Conservation (phyloP, 2,113 vertebrate genomes). For the Pseudonaja textilis region DNA sequence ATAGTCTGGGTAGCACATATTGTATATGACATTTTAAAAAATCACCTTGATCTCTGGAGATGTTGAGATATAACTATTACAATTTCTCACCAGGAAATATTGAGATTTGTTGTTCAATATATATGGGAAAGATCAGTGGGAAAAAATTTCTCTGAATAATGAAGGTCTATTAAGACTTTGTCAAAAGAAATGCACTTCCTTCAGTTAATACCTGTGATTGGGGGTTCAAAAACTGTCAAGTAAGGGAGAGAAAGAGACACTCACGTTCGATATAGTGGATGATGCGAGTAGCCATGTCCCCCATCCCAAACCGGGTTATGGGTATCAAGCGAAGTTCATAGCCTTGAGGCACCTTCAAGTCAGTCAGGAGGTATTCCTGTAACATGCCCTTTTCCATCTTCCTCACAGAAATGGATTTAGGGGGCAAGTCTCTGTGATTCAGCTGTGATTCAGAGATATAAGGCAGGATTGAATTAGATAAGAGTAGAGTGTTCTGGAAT, state of each 20-base stretch:
- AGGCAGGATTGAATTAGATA: not conserved
- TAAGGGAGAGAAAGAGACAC: slow-evolving; percentile 59
- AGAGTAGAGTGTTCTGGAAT: not conserved
- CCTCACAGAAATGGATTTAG: slow-evolving; percentile 82
- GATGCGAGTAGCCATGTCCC: slow-evolving; percentile 81
- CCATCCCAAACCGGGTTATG: slow-evolving; percentile 86
- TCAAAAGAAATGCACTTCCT: not conserved
- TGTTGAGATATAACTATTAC: not conserved
- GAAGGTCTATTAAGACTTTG: not conserved
- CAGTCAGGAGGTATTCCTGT: slow-evolving; percentile 80
- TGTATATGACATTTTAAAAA: not conserved
- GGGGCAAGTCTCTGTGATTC: slow-evolving; percentile 74
- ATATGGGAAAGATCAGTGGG: not conserved
- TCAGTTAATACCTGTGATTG: not conserved
- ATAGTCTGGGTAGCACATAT: not conserved
- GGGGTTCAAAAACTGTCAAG: not conserved
- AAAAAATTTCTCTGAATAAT: not conserved
- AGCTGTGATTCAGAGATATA: slow-evolving; percentile 64
- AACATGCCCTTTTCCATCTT: slow-evolving; percentile 86
- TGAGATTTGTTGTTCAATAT: not conserved
- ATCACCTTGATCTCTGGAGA: not conserved
- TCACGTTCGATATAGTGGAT: slow-evolving; percentile 96
- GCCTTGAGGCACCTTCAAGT: slow-evolving; percentile 86
- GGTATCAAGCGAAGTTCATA: slow-evolving; percentile 91
- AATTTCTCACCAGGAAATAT: not conserved